Evolutionary conservation across 2,888 invertebrate species (phyloP).

Genomic region (Phengaris arion): DNA sequence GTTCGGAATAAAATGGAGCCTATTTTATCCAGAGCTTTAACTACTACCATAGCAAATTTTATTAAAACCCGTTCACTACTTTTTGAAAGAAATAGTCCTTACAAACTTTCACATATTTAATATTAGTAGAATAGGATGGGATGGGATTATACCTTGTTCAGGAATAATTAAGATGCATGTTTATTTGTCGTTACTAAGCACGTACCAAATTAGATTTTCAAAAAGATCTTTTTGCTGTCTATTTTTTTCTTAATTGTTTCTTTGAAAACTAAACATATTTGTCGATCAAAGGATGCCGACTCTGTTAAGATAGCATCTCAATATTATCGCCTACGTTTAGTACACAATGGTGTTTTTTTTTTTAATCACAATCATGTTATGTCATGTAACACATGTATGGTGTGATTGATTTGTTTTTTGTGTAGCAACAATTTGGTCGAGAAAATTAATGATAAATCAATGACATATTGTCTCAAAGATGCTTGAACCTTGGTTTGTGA

Average conservation of each 20-base stretch:
- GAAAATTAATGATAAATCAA: slow-evolving; percentile 15
- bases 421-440: slow-evolving; percentile 1
- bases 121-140: no score
- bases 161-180: no score
- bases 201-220: not conserved
- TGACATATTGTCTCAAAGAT: not conserved
- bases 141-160: no score
- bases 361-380: slow-evolving; percentile 61
- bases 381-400: slow-evolving; percentile 58
- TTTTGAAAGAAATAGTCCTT: no score
- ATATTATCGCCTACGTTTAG: slow-evolving; percentile 25
- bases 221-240: no score
- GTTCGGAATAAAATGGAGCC: no score
- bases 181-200: no score
- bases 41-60: no score
- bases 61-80: no score
- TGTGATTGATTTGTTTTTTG: slow-evolving; percentile 59
- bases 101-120: no score
- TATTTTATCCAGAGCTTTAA: no score
- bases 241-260: slow-evolving; percentile 9
- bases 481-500: not conserved
- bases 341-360: slow-evolving; percentile 35
- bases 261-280: not conserved
- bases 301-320: slow-evolving; percentile 14
- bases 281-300: not conserved